Evolutionary conservation across 2,888 invertebrate genomes (phyloP).

Genomic region (Smittia aterrima): DNA sequence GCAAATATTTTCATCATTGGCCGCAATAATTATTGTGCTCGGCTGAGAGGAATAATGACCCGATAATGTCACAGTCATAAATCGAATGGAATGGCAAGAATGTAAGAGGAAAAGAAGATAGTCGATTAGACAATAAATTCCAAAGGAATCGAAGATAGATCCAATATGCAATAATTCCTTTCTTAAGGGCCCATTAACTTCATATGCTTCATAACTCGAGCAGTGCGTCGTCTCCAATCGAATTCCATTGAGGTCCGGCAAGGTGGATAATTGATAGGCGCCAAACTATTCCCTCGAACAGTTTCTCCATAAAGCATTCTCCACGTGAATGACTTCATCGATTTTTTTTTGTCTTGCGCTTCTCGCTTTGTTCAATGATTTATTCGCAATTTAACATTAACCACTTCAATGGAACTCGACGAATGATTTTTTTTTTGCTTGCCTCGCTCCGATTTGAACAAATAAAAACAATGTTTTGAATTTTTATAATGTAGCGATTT

Average conservation of each 20-base stretch:
- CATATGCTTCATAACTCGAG: slow-evolving; percentile 14
- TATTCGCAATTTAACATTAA: slow-evolving; percentile 17
- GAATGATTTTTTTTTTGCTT: not conserved
- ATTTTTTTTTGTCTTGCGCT: not conserved
- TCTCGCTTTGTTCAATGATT: not conserved
- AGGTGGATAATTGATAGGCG: slow-evolving; percentile 13
- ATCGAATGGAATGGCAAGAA: slow-evolving; percentile 6
- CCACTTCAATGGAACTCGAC: slow-evolving; percentile 18
- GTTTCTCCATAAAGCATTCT: not conserved
- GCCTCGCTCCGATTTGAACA: not conserved
- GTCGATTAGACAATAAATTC: slow-evolving; percentile 30
- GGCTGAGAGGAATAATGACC: not conserved
- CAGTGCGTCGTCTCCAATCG: not conserved
- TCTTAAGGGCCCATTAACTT: slow-evolving; percentile 16
- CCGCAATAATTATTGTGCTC: not conserved
- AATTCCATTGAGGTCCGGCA: not conserved
- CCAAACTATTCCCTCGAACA: slow-evolving; percentile 8
- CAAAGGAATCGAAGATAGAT: slow-evolving; percentile 30
- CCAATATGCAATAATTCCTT: slow-evolving; percentile 19
- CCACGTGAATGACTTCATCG: slow-evolving; percentile 20
- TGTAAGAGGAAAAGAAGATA: not conserved
- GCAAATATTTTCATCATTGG: not conserved
- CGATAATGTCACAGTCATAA: slow-evolving; percentile 19
- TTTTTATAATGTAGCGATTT: slow-evolving; percentile 36
- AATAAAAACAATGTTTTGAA: slow-evolving; percentile 24